Percentiles rank a stretch among this genome's conserved stretches.
Evolutionary conservation across 2,888 invertebrate species (phyloP).

Genomic region (Crematogaster levior): DNA sequence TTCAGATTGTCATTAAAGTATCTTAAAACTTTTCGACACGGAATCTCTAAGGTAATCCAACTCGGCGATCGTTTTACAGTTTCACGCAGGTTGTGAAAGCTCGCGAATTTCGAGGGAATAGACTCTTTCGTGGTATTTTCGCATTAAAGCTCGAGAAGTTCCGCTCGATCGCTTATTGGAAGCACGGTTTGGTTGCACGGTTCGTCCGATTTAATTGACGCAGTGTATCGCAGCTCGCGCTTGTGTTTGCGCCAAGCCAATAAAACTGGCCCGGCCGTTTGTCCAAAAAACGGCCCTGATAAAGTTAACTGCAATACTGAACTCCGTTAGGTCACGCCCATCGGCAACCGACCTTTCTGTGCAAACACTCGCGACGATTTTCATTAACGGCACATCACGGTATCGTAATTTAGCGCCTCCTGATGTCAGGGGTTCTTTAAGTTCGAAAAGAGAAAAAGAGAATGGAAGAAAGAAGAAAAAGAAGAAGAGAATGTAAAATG

Average conservation of each 20-base stretch:
- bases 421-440: constrained; percentile 12
- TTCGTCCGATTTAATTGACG: constrained; percentile 47
- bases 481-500: neutral
- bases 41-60: neutral
- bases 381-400: constrained; percentile 24
- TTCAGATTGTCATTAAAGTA: constrained; percentile 20
- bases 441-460: neutral
- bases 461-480: neutral
- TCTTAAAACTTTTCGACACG: constrained; percentile 4
- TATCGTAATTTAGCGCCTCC: constrained; percentile 5
- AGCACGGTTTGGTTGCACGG: constrained; percentile 4
- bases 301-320: constrained; percentile 38
- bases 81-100: neutral
- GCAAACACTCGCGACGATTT: constrained; percentile 37
- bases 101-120: neutral
- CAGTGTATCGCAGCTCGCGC: neutral
- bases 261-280: constrained; percentile 31
- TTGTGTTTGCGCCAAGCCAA: constrained; percentile 34
- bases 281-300: constrained; percentile 27
- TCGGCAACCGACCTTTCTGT: neutral
- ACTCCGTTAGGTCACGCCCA: constrained; percentile 23
- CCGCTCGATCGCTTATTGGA: constrained; percentile 21
- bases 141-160: constrained; percentile 33
- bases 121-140: neutral
- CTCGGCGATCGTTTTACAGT: neutral